A percentile compares a stretch with the other conserved stretches of the same genome.
Evolutionary conservation across 2,113 vertebrate species (phyloP).

Genomic region (Scalopus aquaticus): DNA sequence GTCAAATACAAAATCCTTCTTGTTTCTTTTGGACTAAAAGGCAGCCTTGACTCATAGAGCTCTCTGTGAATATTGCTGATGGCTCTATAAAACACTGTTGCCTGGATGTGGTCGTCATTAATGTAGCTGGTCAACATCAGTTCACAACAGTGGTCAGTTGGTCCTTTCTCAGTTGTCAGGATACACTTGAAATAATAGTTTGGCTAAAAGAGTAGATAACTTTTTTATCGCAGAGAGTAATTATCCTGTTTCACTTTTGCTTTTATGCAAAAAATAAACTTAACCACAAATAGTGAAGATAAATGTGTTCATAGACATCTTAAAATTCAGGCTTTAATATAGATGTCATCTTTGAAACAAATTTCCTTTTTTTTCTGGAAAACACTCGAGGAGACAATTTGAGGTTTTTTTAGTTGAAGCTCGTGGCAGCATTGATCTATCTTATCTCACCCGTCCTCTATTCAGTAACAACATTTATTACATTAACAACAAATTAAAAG

Average conservation of each 20-base stretch:
- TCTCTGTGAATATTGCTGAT: not conserved
- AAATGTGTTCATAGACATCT: not conserved
- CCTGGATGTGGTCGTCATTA: not conserved
- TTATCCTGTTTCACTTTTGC: constrained; percentile 15
- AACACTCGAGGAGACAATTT: not conserved
- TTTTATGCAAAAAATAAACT: constrained; percentile 39
- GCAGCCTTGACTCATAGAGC: not conserved
- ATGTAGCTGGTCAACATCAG: not conserved
- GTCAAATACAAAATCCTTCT: not conserved
- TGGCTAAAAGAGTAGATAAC: not conserved
- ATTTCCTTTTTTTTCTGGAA: not conserved
- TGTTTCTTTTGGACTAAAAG: not conserved
- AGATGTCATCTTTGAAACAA: not conserved
- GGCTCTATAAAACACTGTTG: not conserved
- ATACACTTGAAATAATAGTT: constrained; percentile 36
- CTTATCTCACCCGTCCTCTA: not conserved
- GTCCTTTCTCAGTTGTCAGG: not conserved
- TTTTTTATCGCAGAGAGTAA: not conserved
- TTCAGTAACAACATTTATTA: not conserved
- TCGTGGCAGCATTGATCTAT: not conserved
- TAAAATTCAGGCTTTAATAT: constrained; percentile 3
- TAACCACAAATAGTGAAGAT: not conserved
- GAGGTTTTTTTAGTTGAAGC: not conserved
- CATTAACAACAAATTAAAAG: not conserved
- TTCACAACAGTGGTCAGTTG: not conserved